Evolutionary conservation across 1,140 invertebrate species (phyloP).

Genomic region (Potamilus streckersoni): DNA sequence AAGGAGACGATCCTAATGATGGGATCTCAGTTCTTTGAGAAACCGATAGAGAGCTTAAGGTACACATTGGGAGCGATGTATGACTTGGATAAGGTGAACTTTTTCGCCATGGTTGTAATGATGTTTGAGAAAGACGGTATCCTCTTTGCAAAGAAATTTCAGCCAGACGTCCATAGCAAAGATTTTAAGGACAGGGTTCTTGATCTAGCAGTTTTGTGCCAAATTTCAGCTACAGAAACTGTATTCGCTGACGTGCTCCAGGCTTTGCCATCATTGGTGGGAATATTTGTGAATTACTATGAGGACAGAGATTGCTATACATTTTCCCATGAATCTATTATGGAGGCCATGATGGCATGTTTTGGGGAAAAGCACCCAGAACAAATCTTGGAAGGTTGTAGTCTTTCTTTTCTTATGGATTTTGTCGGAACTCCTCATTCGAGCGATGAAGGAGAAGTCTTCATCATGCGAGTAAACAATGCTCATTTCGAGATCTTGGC

Average conservation of each 20-base stretch:
- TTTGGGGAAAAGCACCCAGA: conserved; percentile 30
- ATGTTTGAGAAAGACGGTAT: conserved; percentile 34
- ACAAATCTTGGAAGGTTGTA: conserved; percentile 29
- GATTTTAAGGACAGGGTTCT: conserved; percentile 7
- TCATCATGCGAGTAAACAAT: conserved; percentile 31
- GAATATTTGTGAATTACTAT: conserved; percentile 17
- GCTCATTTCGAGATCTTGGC: conserved; percentile 20
- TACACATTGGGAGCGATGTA: conserved; percentile 21
- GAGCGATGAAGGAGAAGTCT: conserved; percentile 23
- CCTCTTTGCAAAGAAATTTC: conserved; percentile 14
- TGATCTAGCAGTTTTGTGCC: conserved; percentile 20
- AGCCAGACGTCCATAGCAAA: conserved; percentile 14
- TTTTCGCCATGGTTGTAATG: conserved; percentile 16
- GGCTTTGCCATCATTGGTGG: conserved; percentile 3
- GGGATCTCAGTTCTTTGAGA: conserved; percentile 29
- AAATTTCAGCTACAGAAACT: conserved; percentile 11
- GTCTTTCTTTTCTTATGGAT: conserved; percentile 23
- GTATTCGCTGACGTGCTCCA: conserved; percentile 10
- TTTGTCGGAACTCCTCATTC: conserved; percentile 21
- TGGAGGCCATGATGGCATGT: conserved; percentile 26
- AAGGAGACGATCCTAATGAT: conserved; percentile 17
- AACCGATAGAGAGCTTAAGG: conserved; percentile 24
- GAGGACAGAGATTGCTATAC: conserved; percentile 24
- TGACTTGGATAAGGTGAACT: conserved; percentile 24
- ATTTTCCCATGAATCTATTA: conserved; percentile 29